phyloP scores from a whole-genome alignment of 2,113 vertebrate genomes.

The Trochalopteron elliotii region DNA sequence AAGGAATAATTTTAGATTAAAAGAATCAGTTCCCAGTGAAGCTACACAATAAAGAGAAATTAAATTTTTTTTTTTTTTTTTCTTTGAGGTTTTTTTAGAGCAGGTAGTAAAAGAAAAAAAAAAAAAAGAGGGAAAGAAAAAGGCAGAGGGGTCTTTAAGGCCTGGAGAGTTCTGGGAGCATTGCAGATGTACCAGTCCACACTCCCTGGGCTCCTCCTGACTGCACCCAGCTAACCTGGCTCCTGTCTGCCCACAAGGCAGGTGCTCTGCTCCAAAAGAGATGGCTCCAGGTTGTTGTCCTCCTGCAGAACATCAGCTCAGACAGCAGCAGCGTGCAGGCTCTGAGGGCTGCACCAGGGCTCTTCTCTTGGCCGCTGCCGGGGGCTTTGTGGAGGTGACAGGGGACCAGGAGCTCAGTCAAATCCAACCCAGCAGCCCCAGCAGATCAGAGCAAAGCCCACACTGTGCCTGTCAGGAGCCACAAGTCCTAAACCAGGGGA shows the following conservation, averaged over 20 bases:
- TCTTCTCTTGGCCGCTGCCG: accelerated
- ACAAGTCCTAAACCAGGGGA: not conserved
- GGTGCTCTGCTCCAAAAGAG: not conserved
- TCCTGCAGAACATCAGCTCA: not conserved
- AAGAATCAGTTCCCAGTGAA: constrained; percentile 1
- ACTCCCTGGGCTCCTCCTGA: not conserved
- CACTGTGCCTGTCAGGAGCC: not conserved
- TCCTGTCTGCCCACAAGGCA: not conserved
- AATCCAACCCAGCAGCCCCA: not conserved
- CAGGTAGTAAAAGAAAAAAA: not conserved
- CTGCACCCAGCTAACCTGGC: not conserved
- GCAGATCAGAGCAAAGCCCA: accelerated
- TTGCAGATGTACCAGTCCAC: not conserved
- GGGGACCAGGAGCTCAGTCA: not conserved
- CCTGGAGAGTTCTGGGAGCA: not conserved
- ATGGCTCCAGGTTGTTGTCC: not conserved
- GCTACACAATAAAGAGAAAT: not conserved
- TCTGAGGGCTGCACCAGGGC: not conserved
- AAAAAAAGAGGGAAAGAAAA: not conserved
- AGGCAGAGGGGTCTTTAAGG: not conserved
- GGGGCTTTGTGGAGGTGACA: not conserved
- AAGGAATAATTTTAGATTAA: constrained; percentile 38
- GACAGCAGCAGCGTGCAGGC: not conserved
- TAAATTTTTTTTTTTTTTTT: not conserved
- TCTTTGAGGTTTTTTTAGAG: not conserved